Conservation (phyloP, 1,140 invertebrate species). For the Megathymus violae region DNA sequence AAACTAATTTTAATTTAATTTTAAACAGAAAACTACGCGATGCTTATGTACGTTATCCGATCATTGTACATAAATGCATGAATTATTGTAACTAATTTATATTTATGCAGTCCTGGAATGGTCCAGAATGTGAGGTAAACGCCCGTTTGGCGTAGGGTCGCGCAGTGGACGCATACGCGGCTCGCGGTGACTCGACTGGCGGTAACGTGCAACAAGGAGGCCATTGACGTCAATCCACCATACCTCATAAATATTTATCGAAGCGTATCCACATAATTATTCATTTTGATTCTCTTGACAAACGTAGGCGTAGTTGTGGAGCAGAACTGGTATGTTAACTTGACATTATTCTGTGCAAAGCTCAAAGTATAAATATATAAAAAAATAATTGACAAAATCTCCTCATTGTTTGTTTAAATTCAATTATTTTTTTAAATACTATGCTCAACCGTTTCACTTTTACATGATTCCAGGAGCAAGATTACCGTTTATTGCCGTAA, state of each 20-base stretch:
- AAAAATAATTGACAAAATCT: too few species aligned
- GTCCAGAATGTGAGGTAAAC: conserved; percentile 48
- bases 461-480: too few species aligned
- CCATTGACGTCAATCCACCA: conserved; percentile 53
- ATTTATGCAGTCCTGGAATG: conserved; percentile 36
- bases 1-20: too few species aligned
- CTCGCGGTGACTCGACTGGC: not conserved
- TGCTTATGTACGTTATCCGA: not conserved
- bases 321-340: too few species aligned
- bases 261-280: conserved; percentile 45
- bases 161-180: conserved; percentile 3
- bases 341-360: too few species aligned
- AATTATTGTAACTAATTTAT: conserved; percentile 44
- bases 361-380: too few species aligned
- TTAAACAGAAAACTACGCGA: too few species aligned
- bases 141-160: conserved; percentile 34
- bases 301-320: conserved; percentile 30
- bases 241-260: conserved; percentile 49
- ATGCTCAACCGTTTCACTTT: too few species aligned
- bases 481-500: too few species aligned
- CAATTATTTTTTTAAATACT: too few species aligned
- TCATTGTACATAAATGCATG: conserved; percentile 43
- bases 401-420: too few species aligned
- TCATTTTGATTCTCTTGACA: conserved; percentile 46
- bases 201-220: conserved; percentile 37